phyloP scores from a whole-genome alignment of 2,113 vertebrate species.

The Apodemus speciosus region DNA sequence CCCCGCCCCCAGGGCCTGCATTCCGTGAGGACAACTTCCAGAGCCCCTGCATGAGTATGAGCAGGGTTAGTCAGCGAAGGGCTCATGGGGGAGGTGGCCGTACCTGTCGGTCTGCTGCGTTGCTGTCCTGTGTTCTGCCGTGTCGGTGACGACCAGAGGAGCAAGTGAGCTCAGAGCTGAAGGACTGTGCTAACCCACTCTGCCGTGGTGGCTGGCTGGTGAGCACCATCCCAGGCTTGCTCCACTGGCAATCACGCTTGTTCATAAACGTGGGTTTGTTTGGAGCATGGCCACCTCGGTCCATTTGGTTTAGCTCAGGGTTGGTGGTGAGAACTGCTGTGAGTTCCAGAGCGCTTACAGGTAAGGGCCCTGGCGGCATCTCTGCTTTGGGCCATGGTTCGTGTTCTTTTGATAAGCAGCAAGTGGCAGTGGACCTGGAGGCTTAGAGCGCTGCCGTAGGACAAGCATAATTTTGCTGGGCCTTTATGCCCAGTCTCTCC shows the following conservation, averaged over 20 bases:
- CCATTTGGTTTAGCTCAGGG: not conserved
- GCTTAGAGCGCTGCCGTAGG: not conserved
- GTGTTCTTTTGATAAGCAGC: not conserved
- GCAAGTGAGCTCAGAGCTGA: not conserved
- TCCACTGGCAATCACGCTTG: not conserved
- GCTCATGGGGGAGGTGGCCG: too few species aligned
- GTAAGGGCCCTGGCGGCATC: constrained; percentile 17
- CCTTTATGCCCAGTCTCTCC: not conserved
- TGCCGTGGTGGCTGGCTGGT: not conserved
- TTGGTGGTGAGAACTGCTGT: not conserved
- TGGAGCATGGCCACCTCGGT: not conserved
- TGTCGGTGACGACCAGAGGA: not conserved
- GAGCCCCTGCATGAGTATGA: not conserved
- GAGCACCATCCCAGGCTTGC: not conserved
- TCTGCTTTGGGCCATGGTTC: not conserved
- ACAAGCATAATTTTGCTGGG: not conserved
- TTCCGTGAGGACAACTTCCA: not conserved
- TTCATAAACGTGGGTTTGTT: not conserved
- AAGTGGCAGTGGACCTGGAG: fast-evolving
- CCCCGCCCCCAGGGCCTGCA: not conserved
- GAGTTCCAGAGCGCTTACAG: not conserved
- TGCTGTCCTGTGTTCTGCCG: not conserved
- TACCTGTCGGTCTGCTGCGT: not conserved
- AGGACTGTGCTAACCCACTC: not conserved
- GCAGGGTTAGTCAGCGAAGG: not conserved